Evolutionary conservation across 2,888 invertebrate genomes (phyloP).

Genomic region (Macrosiphum euphorbiae): DNA sequence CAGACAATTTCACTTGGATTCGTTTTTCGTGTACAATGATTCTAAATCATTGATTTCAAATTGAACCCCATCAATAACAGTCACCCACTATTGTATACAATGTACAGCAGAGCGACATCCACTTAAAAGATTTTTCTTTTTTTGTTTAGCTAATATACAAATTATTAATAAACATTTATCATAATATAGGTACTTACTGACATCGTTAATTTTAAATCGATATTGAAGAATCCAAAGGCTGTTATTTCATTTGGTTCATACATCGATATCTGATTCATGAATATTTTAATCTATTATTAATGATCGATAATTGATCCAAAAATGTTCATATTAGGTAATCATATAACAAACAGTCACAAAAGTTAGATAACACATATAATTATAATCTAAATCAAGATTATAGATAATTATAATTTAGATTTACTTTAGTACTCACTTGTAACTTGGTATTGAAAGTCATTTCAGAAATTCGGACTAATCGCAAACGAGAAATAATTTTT

Average conservation of each 20-base stretch:
- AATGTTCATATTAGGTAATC: too few species aligned
- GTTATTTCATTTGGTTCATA: background rate
- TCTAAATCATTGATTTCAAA: too few species aligned
- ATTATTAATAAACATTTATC: background rate
- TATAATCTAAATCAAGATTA: background rate
- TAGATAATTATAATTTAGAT: background rate
- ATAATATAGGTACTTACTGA: background rate
- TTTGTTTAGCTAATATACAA: too few species aligned
- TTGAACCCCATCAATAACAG: too few species aligned
- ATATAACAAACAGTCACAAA: too few species aligned
- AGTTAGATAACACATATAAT: background rate
- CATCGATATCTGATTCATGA: constrained; percentile 7
- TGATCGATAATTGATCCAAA: background rate
- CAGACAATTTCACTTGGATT: too few species aligned
- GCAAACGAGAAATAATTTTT: background rate
- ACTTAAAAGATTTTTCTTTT: too few species aligned
- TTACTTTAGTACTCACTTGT: background rate
- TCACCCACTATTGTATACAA: too few species aligned
- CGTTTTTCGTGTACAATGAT: too few species aligned
- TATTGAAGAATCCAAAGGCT: too few species aligned
- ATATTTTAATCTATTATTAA: constrained; percentile 25
- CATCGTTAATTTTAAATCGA: too few species aligned
- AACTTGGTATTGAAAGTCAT: background rate
- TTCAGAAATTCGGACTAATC: background rate
- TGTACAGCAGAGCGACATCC: too few species aligned